Conservation (phyloP, 2,888 invertebrate species). For the Cheilosia vulpina region DNA sequence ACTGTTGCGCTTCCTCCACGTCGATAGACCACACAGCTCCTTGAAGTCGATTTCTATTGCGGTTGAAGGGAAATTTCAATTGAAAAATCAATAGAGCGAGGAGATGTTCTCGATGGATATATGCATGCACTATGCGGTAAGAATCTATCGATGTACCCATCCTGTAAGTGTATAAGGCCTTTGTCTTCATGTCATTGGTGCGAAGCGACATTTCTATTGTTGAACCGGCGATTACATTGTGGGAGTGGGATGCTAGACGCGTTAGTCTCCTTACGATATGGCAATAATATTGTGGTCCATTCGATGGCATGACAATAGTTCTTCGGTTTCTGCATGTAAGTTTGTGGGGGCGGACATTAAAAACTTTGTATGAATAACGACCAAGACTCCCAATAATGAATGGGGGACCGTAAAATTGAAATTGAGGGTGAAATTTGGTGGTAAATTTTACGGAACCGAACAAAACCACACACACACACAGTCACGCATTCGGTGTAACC, state of each 20-base stretch:
- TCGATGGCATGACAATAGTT: slow-evolving; percentile 46
- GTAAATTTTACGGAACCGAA: slow-evolving; percentile 9
- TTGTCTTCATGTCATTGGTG: slow-evolving; percentile 49
- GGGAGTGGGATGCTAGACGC: slow-evolving; percentile 18
- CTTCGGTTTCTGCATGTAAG: slow-evolving; percentile 21
- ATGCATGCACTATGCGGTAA: neutral
- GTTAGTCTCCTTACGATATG: slow-evolving; percentile 47
- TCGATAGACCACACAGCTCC: slow-evolving; percentile 17
- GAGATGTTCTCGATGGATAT: slow-evolving; percentile 18
- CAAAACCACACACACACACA: slow-evolving; percentile 6
- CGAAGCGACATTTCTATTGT: slow-evolving; percentile 51
- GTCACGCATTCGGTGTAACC: neutral
- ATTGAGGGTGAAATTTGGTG: slow-evolving; percentile 50
- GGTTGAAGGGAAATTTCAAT: slow-evolving; percentile 33
- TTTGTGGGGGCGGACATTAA: slow-evolving; percentile 26
- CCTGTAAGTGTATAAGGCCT: slow-evolving; percentile 15
- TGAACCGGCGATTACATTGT: slow-evolving; percentile 41
- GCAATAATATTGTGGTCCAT: slow-evolving; percentile 65
- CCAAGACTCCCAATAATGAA: slow-evolving; percentile 40
- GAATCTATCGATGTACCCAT: slow-evolving; percentile 28
- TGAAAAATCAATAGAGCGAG: slow-evolving; percentile 61
- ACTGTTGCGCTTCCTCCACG: slow-evolving; percentile 51
- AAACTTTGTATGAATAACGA: slow-evolving; percentile 66
- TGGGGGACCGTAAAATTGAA: slow-evolving; percentile 53
- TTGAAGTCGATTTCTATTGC: slow-evolving; percentile 45